Base-by-base conservation (phyloP, 1,140 invertebrate species). In the Metopolophium dirhodum region DNA sequence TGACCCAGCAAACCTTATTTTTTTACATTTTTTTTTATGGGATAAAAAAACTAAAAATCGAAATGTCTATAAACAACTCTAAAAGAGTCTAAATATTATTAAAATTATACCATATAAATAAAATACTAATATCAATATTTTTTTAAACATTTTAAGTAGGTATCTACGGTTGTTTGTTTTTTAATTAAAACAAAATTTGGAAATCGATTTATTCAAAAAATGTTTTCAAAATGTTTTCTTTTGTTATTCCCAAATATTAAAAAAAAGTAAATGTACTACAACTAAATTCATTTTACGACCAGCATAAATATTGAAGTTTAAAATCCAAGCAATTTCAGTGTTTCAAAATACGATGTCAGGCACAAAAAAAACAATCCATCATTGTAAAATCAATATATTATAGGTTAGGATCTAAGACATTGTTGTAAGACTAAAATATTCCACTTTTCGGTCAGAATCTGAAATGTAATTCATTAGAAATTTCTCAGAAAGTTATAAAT, bases 401-500 rank as follows among this genome's bases (percentile, higher is more conserved):
- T n/a, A n/a, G 30, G n/a, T 82, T 22, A 82, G 77, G 18, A 82
- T 37, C 20, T 37, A 82, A 37, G 37, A 82, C 30, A 68, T 68
- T 68, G 61, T 77, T n/a, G 61, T 77, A n/a, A 77, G 14, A 77
- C 30, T 77, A 77, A 77, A 77, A n/a, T 77, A 77, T n/a, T 77
- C 30, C 22, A n/a, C 61, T n/a, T 77, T 77, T 77, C 6, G 30
- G 61, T 77, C 6, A 14, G 61, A 77, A 77, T 77, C 61, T 77
- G 30, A 77, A 77, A 77, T 77, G n/a, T 77, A 77, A 77, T 77
- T 77, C 14, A 77, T 77, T 77, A 77, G 61, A 2, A n/a, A 77
- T 77, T 77, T 77, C 61, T 77, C n/a, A 18, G 30, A 77, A 77
- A n/a, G 61, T 77, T n/a, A 77, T 77, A 77, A 77, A 77, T 77